Base-by-base conservation (phyloP, 2,113 vertebrate genomes). In the Mormoops blainvillei region DNA sequence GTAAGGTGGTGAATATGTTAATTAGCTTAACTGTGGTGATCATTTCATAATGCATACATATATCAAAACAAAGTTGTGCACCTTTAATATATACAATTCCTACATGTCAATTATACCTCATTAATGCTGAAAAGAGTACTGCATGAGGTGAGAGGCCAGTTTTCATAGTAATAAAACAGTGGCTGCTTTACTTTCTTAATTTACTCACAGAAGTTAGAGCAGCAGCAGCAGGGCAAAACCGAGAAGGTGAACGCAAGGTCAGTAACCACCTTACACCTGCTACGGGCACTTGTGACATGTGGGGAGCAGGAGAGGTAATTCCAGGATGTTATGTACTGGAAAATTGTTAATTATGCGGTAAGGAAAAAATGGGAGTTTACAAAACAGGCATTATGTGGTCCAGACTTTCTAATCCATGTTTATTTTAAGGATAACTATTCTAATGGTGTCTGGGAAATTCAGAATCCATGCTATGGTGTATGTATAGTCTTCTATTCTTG, bases 181-280 rank as follows among this genome's bases (percentile, higher is more conserved):
- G 63, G 45, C 48, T 78, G 31, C 26, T 45, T 70, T 58, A 43
- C n/a, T 20, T 74, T 71, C 22, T 86, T 36, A 93, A 82, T 87
- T 93, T 65, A 93, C 43, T 94, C 50, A 65, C n/a, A 89, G n/a
- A 86, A 43, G 54, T 71, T 41, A 89, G 95, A 90, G 19, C 71
- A 86, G 70, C 71, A 86, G 70, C n/a, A 80, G 28, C 16, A 82
- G 11, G 67, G 73, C 31, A 86, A 78, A 80, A 76, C 18, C 54
- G 86, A 48, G 58, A 82, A 71, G 73, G 83, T 70, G 70, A 94
- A 65, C 14, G 52, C n/a, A 87, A 48, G 87, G 87, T 43, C 31
- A 36, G 7, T 33, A 54, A 65, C 74, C 33, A 78, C 43, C 31
- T 81, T 28, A 87, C 4, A 82, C 22, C 28, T 41, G 61, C 26